These are phyloP conservation scores for Ichneumon xanthorius DNA, from an alignment of 2,888 invertebrate genomes.

Conservation along the genomic window DNA sequence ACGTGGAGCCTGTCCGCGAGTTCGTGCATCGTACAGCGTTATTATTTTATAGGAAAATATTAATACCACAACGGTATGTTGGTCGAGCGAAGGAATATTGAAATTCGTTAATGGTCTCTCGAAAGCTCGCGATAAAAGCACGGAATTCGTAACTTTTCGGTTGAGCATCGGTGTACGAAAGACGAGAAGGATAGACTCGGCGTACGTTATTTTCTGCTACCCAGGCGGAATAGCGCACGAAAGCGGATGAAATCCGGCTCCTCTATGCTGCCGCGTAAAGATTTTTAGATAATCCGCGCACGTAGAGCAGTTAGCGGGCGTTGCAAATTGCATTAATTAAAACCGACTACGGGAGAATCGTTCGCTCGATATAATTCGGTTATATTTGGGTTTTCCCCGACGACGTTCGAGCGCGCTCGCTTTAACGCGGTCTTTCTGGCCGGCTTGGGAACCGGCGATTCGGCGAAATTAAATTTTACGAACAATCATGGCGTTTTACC, in stretches of 20 bases:
- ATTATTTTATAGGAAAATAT: slow-evolving; percentile 23
- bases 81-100: slow-evolving; percentile 9
- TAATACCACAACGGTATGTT: not conserved
- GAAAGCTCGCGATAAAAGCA: slow-evolving; percentile 46
- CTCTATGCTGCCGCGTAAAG: slow-evolving; percentile 50
- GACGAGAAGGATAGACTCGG: not conserved
- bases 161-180: slow-evolving; percentile 51
- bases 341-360: slow-evolving; percentile 71
- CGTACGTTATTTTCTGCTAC: no score
- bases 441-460: slow-evolving; percentile 16
- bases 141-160: slow-evolving; percentile 68
- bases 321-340: slow-evolving; percentile 77
- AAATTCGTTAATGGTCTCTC: slow-evolving; percentile 53
- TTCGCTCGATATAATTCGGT: slow-evolving; percentile 71
- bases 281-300: slow-evolving; percentile 71
- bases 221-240: not conserved
- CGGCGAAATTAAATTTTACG: slow-evolving; percentile 45
- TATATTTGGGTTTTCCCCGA: slow-evolving; percentile 68
- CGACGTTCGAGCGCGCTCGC: slow-evolving; percentile 34
- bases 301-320: slow-evolving; percentile 72
- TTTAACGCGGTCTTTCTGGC: slow-evolving; percentile 16
- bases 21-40: not conserved
- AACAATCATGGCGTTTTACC: slow-evolving; percentile 31
- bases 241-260: slow-evolving; percentile 33
- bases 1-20: not conserved